phyloP scores from a whole-genome alignment of 2,888 invertebrate genomes.

The Ganaspis brasiliensis region DNA sequence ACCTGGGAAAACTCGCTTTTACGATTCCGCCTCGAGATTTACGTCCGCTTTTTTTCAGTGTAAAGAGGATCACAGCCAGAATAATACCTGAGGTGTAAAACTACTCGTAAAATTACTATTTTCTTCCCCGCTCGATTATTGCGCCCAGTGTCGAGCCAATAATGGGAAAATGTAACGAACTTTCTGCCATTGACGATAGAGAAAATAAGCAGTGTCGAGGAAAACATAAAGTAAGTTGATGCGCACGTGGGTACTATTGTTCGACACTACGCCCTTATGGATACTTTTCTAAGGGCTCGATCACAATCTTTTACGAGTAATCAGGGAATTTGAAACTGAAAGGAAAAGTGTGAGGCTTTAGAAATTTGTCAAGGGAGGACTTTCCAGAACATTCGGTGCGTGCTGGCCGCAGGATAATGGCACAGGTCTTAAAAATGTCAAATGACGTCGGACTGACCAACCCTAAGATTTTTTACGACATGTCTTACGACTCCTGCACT shows the following conservation, averaged over 20 bases:
- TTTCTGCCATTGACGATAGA: not conserved
- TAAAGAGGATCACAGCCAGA: constrained; percentile 26
- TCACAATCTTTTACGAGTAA: constrained; percentile 29
- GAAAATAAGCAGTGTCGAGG: not conserved
- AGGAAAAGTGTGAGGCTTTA: constrained; percentile 18
- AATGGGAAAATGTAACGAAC: constrained; percentile 7
- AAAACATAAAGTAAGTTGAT: not conserved
- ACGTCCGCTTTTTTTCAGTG: constrained; percentile 23
- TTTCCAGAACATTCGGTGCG: not conserved
- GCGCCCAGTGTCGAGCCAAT: constrained; percentile 18
- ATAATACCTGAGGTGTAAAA: constrained; percentile 36
- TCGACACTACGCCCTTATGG: not conserved
- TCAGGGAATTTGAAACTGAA: constrained; percentile 28
- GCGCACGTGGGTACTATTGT: constrained; percentile 3
- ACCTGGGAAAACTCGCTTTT: constrained; percentile 38
- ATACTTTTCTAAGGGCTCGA: constrained; percentile 14
- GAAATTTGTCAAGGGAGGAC: constrained; percentile 28
- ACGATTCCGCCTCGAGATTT: constrained; percentile 30
- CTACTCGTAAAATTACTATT: constrained; percentile 39
- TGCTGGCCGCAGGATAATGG: not conserved
- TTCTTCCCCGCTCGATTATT: constrained; percentile 13
- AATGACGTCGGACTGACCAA: constrained; percentile 17
- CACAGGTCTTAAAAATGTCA: constrained; percentile 31
- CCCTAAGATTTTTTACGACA: not conserved
- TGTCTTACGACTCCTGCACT: not conserved